Conservation (phyloP, 2,888 invertebrate genomes). For the Strigamia maritima region DNA sequence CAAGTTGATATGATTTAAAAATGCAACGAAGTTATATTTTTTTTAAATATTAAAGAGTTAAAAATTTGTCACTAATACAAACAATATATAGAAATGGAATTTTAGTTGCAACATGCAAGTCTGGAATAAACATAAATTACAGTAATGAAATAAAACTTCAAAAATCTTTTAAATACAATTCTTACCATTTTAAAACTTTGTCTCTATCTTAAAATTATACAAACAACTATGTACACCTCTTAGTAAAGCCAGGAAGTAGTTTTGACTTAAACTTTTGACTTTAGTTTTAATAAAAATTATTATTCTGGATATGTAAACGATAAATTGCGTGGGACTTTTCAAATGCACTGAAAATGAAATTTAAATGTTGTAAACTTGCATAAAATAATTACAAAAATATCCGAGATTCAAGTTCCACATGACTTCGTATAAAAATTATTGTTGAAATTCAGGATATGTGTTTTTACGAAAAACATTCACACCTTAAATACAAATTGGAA, state of each 20-base stretch:
- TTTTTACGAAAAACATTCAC: background rate
- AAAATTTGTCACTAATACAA: background rate
- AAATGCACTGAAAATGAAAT: background rate
- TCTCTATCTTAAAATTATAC: background rate
- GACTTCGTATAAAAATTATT: slow-evolving; percentile 12
- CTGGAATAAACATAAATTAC: background rate
- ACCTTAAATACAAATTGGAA: background rate
- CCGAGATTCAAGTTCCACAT: slow-evolving; percentile 31
- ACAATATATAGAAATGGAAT: background rate
- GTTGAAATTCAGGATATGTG: slow-evolving; percentile 22
- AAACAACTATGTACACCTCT: background rate
- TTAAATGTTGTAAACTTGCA: slow-evolving; percentile 6
- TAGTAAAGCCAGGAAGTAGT: background rate
- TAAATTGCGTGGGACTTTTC: background rate
- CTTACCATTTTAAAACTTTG: background rate
- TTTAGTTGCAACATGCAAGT: background rate
- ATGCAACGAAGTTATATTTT: background rate
- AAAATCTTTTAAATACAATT: background rate
- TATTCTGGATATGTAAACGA: background rate
- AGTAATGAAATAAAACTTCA: background rate
- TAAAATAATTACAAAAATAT: slow-evolving; percentile 24
- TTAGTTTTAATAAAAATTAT: background rate
- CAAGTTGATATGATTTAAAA: slow-evolving; percentile 4
- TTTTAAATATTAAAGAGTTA: background rate
- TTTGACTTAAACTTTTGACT: slow-evolving; percentile 2